phyloP scores from a whole-genome alignment of 2,888 invertebrate species.

The Xiphydria camelus region DNA sequence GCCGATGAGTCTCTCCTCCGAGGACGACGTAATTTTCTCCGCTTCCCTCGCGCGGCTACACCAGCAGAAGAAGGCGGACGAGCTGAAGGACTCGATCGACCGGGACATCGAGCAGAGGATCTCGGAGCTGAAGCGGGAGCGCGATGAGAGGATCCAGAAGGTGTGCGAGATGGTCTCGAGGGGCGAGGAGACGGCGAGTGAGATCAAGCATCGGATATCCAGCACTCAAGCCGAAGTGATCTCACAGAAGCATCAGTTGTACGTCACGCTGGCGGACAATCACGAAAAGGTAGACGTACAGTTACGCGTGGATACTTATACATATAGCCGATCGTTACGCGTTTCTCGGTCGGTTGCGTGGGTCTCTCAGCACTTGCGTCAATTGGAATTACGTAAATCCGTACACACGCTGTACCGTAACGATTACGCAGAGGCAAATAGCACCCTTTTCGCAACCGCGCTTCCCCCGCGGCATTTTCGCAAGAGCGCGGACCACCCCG shows the following conservation, averaged over 20 bases:
- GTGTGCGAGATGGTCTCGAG: conserved; percentile 57
- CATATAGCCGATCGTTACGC: too few species aligned
- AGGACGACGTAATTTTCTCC: too few species aligned
- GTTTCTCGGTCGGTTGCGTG: too few species aligned
- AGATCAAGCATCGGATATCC: conserved; percentile 58
- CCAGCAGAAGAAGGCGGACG: conserved; percentile 61
- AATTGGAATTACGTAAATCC: too few species aligned
- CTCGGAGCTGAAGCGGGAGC: conserved; percentile 58
- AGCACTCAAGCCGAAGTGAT: conserved; percentile 59
- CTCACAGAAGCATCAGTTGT: conserved; percentile 51
- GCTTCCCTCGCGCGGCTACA: background rate
- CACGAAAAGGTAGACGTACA: conserved; percentile 56
- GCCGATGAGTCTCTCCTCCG: background rate
- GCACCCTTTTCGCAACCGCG: too few species aligned
- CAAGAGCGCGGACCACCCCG: too few species aligned
- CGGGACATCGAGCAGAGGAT: conserved; percentile 62
- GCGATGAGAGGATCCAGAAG: conserved; percentile 58
- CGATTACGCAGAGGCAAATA: too few species aligned
- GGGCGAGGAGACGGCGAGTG: conserved; percentile 59
- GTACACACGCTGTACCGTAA: too few species aligned
- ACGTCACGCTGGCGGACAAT: conserved; percentile 48
- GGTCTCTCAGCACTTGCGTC: too few species aligned
- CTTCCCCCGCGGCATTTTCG: too few species aligned
- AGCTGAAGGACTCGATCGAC: conserved; percentile 61
- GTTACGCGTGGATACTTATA: too few species aligned